Base-by-base conservation (phyloP, 2,113 vertebrate species). In the Siphamia tubifer region DNA sequence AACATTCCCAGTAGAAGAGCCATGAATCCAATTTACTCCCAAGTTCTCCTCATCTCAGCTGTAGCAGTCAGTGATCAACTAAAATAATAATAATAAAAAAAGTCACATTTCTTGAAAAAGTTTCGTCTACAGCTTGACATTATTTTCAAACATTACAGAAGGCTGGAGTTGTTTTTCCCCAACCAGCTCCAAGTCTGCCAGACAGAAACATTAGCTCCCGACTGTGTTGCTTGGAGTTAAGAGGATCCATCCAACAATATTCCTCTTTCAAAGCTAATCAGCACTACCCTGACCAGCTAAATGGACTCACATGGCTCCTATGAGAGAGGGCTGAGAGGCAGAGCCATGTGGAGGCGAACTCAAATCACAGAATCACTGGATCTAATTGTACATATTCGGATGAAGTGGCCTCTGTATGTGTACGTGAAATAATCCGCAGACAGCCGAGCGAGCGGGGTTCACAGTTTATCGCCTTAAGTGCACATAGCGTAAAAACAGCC, bases 271-370 rank as follows among this genome's bases (percentile, higher is more conserved):
- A 74, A 83, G 84, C 63, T 74, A 86, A 81, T 80, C 53, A 86
- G 82, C 83, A 49, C 70, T 68, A 54, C 80, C 87, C 75, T 87
- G 76, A 77, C 69, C 47, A 78, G 75, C 77, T 92, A 92, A 92
- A 82, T 67, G 45, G 79, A 87, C 81, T 92, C 89, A 91, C 90
- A 90, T 90, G 90, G 72, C 56, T 84, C 51, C 40, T 47, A 54
- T 76, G 74, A 84, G 54, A 52, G 21, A 38, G 19, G 53, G 64
- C 30, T 21, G 40, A 52, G 55, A 52, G 65, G 48, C 66, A 57
- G 74, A 82, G 47, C 49, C 67, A 36, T 57, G 64, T 28, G 35
- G 51, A 44, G 12, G 30, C 40, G 57, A 34, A 68, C 36, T 28
- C 3, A 68, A 82, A 47, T 57, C 66, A 79, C 51, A 51, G 25